phyloP scores from a whole-genome alignment of 2,888 invertebrate genomes.

The Netelia fuscicornis region DNA sequence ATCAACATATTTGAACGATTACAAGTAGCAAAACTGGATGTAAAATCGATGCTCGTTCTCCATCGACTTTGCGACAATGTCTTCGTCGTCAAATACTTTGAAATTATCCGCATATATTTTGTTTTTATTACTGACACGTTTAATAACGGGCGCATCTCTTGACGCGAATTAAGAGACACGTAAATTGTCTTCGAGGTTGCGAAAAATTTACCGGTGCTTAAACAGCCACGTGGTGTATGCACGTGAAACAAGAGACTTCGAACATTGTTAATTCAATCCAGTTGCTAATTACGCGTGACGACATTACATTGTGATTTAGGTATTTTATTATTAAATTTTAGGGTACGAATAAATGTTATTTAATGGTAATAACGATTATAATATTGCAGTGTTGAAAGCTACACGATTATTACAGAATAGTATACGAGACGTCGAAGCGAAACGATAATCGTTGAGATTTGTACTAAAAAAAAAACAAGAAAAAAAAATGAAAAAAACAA shows the following conservation, averaged over 20 bases:
- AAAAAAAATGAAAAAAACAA: constrained; percentile 6
- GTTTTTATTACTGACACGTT: background rate
- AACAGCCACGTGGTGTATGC: background rate
- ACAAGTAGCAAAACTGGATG: background rate
- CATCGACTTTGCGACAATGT: background rate
- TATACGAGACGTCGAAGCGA: constrained; percentile 75
- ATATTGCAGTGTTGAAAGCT: constrained; percentile 77
- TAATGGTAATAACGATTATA: constrained; percentile 80
- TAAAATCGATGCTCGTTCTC: background rate
- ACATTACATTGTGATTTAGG: constrained; percentile 82
- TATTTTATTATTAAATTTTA: constrained; percentile 83
- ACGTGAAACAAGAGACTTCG: constrained; percentile 17
- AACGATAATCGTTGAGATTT: constrained; percentile 67
- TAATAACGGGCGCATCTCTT: background rate
- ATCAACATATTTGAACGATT: constrained; percentile 15
- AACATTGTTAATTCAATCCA: constrained; percentile 46
- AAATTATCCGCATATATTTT: background rate
- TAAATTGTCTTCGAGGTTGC: background rate
- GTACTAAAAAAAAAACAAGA: constrained; percentile 22
- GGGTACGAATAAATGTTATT: constrained; percentile 81
- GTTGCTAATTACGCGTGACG: constrained; percentile 65
- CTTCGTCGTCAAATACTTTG: background rate
- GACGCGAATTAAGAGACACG: too few relatives aligned
- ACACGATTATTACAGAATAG: constrained; percentile 67
- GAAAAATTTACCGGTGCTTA: background rate